Evolutionary conservation across 2,113 vertebrate genomes (phyloP), one percentile per base, ranked within the genome.

Genomic region (Siphamia tubifer): DNA sequence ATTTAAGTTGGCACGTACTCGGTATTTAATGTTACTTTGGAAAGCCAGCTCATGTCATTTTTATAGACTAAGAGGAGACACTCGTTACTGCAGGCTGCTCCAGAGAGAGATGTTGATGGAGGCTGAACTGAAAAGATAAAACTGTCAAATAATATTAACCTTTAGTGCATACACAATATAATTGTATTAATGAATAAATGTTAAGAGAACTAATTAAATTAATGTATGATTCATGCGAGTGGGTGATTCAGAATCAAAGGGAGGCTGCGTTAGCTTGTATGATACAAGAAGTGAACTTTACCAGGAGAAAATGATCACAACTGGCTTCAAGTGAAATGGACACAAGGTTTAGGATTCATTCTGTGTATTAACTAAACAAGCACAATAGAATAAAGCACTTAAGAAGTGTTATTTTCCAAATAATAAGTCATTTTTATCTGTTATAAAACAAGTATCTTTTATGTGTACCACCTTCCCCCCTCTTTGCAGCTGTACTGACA

Each of bases 101-200:
- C 24, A 58, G 56, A 39, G 28, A 45, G 35, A 52, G 34, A 42
- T 12, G 28, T 52, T 52, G 49, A 65, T 9, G 16, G 74, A 34
- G 9, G 7, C 28, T 13, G 30, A 49, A 36, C 9, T 9, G 36
- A 36, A 28, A 51, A 45, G 3, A 39, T 47, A 11, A 68, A 75
- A 31, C 13, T 48, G 67, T 60, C 49, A 66, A 47, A 69, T 35
- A 21, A 35, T 17, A 73, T 70, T n/a, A 76, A 58, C 51, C 51
- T 55, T 55, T 13, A 16, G 28, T 28, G n/a, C 21, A 8, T 15
- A 31, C 4, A 27, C 30, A 63, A 62, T 63, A 25, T n/a, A 68
- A 65, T 57, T 52, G 56, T 23, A 38, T 32, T 68, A 79, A 76
- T 70, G 48, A 79, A 76, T 42, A 36, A 34, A 78, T 68, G 42